Percentiles rank a stretch among this genome's conserved stretches.
Conservation (phyloP, 2,888 invertebrate species). For the Entomobrya proxima region DNA sequence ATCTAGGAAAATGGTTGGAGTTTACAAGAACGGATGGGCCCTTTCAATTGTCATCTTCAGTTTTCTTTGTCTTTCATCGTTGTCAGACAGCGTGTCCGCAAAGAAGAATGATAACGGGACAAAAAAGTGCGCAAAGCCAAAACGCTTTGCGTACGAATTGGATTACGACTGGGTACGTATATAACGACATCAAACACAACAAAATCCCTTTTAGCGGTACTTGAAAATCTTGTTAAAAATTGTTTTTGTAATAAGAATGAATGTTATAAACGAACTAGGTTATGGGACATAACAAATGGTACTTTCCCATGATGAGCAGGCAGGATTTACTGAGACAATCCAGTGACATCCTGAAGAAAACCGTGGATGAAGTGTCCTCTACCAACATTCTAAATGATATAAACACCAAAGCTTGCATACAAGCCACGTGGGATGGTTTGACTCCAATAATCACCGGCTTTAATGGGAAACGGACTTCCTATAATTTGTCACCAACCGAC, state of each 20-base stretch:
- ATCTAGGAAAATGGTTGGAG: not conserved
- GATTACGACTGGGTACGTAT: conserved; percentile 48
- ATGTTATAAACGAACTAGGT: not conserved
- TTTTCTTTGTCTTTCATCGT: not conserved
- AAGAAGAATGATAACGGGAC: not conserved
- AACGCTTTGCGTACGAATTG: conserved; percentile 35
- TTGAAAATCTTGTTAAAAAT: too few relatives aligned
- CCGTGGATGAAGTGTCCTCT: conserved; percentile 16
- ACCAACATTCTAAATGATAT: not conserved
- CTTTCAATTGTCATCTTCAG: not conserved
- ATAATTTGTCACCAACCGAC: conserved; percentile 40
- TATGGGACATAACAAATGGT: conserved; percentile 47
- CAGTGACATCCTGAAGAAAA: conserved; percentile 45
- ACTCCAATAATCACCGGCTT: conserved; percentile 36
- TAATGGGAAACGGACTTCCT: conserved; percentile 23
- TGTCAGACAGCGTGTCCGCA: not conserved
- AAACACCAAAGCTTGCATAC: conserved; percentile 38
- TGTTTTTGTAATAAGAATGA: not conserved
- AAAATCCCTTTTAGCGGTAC: not conserved
- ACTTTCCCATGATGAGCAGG: conserved; percentile 51
- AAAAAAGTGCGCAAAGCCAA: conserved; percentile 39
- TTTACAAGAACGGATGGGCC: not conserved
- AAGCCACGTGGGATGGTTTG: conserved; percentile 50
- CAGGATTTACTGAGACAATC: conserved; percentile 36
- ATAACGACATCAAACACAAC: not conserved